phyloP scores from a whole-genome alignment of 2,113 vertebrate species.

The Saguinus imperator region DNA sequence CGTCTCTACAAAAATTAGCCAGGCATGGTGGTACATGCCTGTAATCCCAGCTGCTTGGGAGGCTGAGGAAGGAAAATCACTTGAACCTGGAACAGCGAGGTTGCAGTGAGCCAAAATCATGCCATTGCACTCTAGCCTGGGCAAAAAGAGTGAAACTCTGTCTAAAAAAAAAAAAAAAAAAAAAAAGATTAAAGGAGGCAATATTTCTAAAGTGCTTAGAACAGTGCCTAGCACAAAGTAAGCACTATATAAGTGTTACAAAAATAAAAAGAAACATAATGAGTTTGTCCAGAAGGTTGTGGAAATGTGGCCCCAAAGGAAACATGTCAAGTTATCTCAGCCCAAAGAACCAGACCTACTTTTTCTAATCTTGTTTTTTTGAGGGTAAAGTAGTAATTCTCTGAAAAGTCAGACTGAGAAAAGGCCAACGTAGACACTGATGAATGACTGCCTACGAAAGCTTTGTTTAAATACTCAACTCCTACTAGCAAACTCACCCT shows the following conservation, averaged over 20 bases:
- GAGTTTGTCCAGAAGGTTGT: neutral
- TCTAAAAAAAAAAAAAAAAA: no score
- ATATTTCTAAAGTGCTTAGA: neutral
- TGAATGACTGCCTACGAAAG: neutral
- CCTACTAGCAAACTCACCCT: slow-evolving; percentile 87
- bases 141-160: no score
- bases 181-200: neutral
- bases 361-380: neutral
- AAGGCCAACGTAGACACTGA: neutral
- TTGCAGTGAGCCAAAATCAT: no score
- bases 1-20: no score
- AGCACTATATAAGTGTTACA: neutral
- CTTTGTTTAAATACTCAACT: neutral
- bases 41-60: no score
- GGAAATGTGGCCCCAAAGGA: neutral
- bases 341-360: neutral
- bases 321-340: neutral
- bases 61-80: no score
- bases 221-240: neutral
- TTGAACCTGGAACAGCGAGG: no score
- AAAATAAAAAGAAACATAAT: neutral
- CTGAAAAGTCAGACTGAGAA: neutral
- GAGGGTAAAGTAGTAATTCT: slow-evolving; percentile 5
- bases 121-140: no score
- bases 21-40: no score